A percentile compares a stretch with the other conserved stretches of the same genome.
Conservation (phyloP, 2,113 vertebrate genomes). For the Paraplagusia blochii region DNA sequence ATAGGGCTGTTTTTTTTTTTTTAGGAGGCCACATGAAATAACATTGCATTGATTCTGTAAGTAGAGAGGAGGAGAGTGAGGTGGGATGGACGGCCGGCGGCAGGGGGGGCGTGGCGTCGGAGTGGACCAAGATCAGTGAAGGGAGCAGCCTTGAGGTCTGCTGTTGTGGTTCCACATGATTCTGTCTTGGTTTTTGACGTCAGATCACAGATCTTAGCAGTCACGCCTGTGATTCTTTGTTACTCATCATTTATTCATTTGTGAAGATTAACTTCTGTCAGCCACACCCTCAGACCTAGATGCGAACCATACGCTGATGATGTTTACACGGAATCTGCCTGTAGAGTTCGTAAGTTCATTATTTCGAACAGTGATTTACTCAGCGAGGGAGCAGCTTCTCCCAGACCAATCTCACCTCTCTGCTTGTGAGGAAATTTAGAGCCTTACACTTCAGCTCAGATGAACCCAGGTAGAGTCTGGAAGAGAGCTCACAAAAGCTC, state of each 20-base stretch:
- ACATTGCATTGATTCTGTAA: constrained; percentile 65
- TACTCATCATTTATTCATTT: neutral
- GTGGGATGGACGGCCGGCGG: neutral
- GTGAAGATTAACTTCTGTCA: neutral
- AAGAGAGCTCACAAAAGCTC: constrained; percentile 46
- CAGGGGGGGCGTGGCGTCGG: neutral
- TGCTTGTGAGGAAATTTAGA: constrained; percentile 60
- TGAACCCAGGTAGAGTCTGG: constrained; percentile 42
- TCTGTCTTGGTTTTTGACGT: constrained; percentile 35
- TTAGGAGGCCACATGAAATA: constrained; percentile 65
- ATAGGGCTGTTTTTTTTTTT: constrained; percentile 64
- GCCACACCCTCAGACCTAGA: neutral
- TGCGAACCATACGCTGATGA: constrained; percentile 16
- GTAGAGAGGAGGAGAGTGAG: constrained; percentile 39
- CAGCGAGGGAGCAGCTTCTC: constrained; percentile 47
- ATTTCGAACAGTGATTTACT: constrained; percentile 43
- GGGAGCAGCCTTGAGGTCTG: constrained; percentile 5
- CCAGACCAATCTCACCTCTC: constrained; percentile 53
- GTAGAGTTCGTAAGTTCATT: constrained; percentile 19
- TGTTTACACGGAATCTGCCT: constrained; percentile 24
- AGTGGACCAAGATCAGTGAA: neutral
- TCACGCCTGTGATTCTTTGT: neutral
- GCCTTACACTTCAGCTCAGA: constrained; percentile 27
- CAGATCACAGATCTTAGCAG: constrained; percentile 31
- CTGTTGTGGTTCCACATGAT: constrained; percentile 20